Evolutionary conservation across 2,113 vertebrate genomes (phyloP).

Genomic region (Datnioides undecimradiatus): DNA sequence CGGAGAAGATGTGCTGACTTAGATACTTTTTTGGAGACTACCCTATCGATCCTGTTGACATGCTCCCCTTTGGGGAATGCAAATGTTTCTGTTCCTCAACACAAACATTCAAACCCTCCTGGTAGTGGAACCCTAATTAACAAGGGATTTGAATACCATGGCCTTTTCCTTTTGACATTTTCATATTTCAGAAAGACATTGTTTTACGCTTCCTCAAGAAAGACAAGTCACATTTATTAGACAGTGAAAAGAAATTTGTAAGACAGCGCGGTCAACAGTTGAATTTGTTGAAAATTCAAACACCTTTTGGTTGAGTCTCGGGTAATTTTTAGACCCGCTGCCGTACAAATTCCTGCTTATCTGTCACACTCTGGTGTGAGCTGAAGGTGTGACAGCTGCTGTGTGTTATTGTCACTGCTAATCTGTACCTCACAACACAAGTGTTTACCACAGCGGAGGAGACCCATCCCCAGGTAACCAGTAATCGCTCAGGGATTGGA

Average conservation of each 20-base stretch:
- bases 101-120: constrained; percentile 74
- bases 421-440: constrained; percentile 54
- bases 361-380: constrained; percentile 36
- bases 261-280: constrained; percentile 25
- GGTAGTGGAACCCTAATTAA: constrained; percentile 78
- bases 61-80: constrained; percentile 77
- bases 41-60: constrained; percentile 82
- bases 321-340: constrained; percentile 9
- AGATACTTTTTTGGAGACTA: constrained; percentile 63
- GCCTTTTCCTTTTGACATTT: constrained; percentile 78
- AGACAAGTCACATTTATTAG: constrained; percentile 58
- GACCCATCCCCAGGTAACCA: constrained; percentile 69
- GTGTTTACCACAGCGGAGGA: constrained; percentile 67
- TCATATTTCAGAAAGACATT: constrained; percentile 74
- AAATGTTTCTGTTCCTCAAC: constrained; percentile 78
- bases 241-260: constrained; percentile 24
- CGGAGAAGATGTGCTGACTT: constrained; percentile 72
- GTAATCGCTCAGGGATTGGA: constrained; percentile 66
- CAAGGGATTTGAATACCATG: constrained; percentile 77
- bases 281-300: constrained; percentile 29
- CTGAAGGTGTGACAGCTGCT: constrained; percentile 60
- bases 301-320: constrained; percentile 5
- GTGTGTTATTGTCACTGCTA: constrained; percentile 65
- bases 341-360: constrained; percentile 43
- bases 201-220: constrained; percentile 64